These are phyloP conservation scores for Barypeithes pellucidus DNA, from an alignment of 2,888 invertebrate species.

Conservation along the genomic window DNA sequence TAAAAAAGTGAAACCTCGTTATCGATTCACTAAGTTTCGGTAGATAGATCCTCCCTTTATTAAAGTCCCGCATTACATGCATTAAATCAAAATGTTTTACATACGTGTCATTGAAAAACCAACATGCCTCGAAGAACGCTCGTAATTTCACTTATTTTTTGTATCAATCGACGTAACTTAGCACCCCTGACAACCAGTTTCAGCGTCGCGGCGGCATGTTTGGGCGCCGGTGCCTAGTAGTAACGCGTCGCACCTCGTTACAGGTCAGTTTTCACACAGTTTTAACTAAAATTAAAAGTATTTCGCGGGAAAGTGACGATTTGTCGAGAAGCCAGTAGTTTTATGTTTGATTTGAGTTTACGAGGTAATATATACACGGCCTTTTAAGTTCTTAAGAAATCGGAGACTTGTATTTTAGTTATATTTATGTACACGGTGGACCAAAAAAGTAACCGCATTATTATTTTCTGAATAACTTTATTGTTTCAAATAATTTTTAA, in stretches of 20 bases:
- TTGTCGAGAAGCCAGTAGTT: background rate
- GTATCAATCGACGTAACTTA: constrained; percentile 38
- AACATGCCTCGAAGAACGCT: background rate
- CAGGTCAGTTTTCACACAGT: background rate
- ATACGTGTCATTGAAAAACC: constrained; percentile 1
- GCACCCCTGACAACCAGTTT: constrained; percentile 44
- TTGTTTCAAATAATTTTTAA: no score
- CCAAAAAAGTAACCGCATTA: no score
- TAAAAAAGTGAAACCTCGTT: background rate
- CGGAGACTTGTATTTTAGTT: no score
- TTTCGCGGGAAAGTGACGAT: constrained; percentile 10
- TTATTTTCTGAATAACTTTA: no score
- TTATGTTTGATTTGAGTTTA: no score
- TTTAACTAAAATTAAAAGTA: background rate
- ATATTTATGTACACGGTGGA: no score
- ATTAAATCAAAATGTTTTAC: background rate
- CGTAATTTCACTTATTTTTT: constrained; percentile 14
- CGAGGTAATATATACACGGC: no score
- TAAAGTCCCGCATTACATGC: background rate
- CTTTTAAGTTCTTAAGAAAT: no score
- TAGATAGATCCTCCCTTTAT: background rate
- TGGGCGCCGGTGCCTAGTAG: constrained; percentile 21
- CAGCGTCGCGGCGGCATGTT: constrained; percentile 22
- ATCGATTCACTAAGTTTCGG: background rate
- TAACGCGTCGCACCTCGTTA: constrained; percentile 16